Percentiles rank a stretch among this genome's conserved stretches.
phyloP scores from a whole-genome alignment of 1,140 invertebrate species.

The Zaprionus vittiger region DNA sequence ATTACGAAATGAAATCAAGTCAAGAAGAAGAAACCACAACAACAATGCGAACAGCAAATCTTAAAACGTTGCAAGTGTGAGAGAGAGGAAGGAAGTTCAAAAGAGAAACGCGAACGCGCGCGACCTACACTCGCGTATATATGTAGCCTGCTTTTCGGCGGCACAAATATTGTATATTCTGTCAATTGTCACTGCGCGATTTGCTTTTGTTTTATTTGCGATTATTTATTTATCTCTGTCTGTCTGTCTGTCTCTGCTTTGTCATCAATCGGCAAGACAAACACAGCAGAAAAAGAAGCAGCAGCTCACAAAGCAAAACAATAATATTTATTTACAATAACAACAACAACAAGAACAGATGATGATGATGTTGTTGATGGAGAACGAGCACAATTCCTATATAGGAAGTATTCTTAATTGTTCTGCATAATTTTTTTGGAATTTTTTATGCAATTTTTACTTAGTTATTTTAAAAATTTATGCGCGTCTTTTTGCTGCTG shows the following conservation, averaged over 20 bases:
- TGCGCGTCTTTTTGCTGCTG: constrained; percentile 36
- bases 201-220: constrained; percentile 3
- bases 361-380: background rate
- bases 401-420: background rate
- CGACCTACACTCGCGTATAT: constrained; percentile 3
- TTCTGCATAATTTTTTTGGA: background rate
- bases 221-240: background rate
- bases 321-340: constrained; percentile 7
- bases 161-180: background rate
- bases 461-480: constrained; percentile 4
- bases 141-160: constrained; percentile 40
- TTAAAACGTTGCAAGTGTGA: background rate
- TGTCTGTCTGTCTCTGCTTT: background rate
- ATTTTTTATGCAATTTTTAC: constrained; percentile 2
- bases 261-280: background rate
- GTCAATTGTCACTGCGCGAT: background rate
- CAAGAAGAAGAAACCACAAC: background rate
- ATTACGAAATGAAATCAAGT: background rate
- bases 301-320: constrained; percentile 3
- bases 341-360: background rate
- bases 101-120: background rate
- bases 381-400: background rate
- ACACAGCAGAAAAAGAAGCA: background rate
- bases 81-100: background rate
- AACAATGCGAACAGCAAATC: background rate